Evolutionary conservation across 2,113 vertebrate genomes (phyloP).

Genomic region (Silurus glanis): DNA sequence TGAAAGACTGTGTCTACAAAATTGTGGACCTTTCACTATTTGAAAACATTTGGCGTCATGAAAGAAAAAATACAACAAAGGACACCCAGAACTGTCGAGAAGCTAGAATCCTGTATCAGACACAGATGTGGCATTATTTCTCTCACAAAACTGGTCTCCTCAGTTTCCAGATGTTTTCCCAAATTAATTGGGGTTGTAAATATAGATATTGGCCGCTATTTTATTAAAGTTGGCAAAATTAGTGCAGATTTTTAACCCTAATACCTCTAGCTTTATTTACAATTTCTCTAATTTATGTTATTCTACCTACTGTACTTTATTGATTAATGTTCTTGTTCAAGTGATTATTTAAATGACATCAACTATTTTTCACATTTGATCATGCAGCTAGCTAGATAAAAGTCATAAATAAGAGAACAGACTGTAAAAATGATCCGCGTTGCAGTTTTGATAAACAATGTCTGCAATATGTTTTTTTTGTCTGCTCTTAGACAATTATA

Average conservation of each 20-base stretch:
- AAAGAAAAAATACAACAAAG: no score
- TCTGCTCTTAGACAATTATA: constrained; percentile 80
- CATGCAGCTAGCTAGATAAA: not conserved
- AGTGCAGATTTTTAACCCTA: not conserved
- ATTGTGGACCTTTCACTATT: no score
- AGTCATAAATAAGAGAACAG: not conserved
- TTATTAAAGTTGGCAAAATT: not conserved
- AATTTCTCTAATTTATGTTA: not conserved
- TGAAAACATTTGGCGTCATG: no score
- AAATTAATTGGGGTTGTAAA: no score
- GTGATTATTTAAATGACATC: not conserved
- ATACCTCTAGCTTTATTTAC: not conserved
- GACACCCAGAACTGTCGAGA: no score
- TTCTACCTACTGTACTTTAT: not conserved
- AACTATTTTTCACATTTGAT: not conserved
- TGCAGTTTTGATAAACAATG: not conserved
- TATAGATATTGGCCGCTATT: not conserved
- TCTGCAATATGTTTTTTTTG: not conserved
- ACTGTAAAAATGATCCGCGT: not conserved
- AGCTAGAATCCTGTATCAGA: no score
- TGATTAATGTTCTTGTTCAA: not conserved
- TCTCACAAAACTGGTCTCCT: no score
- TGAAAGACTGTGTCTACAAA: no score
- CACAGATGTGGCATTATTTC: no score
- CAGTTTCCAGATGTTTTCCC: no score